Evolutionary conservation across 2,888 invertebrate species (phyloP), one percentile per base, ranked within the genome.

Genomic region (Hartigia nigra): DNA sequence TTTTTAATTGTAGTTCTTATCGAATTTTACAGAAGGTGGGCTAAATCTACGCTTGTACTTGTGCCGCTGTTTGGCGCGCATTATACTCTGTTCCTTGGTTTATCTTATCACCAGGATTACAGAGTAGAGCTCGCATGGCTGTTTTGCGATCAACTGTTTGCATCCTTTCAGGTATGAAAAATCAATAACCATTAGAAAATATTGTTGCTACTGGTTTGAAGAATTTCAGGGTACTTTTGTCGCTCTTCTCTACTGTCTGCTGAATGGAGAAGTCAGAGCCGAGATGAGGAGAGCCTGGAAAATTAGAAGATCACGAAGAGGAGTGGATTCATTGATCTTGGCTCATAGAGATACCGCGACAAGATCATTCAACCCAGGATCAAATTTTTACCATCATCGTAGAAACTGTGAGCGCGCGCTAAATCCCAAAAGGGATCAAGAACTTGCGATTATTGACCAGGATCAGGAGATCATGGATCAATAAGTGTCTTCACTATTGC

Each of bases 51-150:
- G 0, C 88, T 95, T 80, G 94, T 95, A 14, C 90, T 95, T 76
- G 93, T 95, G n/a, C 95, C 95, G 0, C 91, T 95, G 12, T 95
- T 95, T 86, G 95, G 95, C 3, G 94, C 94, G 12, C 95, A 95
- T 82, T 95, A 94, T 85, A 92, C 93, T 4, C 89, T 95, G 31
- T 94, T 95, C 69, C 87, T 94, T 32, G 92, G 93, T 12, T 91
- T 95, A 82, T 93, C 92, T 9, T 92, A 92, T 82, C 91, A 92
- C 39, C 87, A 91, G 31, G 92, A 93, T 81, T 89, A 92, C 80
- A 91, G 91, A 0, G 88, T 94, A 11, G 94, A 95, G 86, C 89
- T 95, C 14, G 89, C 94, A 70, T 94, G 94, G 93, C 91, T 95
- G n/a, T 94, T 95, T 86, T 93, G 93, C 79, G 95, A 95, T 88